Percentiles rank a stretch among this genome's conserved stretches.
Evolutionary conservation across 2,888 invertebrate genomes (phyloP).

Genomic region (Carabus problematicus): DNA sequence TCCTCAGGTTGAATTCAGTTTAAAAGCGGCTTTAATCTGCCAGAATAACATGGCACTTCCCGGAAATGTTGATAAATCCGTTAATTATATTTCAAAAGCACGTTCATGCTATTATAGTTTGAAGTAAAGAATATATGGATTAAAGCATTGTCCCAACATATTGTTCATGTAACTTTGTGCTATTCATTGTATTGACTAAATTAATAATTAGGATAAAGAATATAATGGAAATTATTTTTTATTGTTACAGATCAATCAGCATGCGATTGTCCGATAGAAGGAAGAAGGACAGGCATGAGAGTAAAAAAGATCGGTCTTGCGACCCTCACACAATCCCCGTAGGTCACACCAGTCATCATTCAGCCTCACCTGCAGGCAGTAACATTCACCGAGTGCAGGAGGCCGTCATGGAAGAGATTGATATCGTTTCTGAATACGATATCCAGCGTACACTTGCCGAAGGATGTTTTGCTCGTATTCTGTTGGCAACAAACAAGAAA

Average conservation of each 20-base stretch:
- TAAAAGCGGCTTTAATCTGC: too few species aligned
- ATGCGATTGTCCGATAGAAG: constrained; percentile 44
- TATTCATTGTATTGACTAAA: too few species aligned
- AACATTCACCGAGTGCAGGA: constrained; percentile 64
- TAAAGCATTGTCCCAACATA: too few species aligned
- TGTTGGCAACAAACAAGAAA: constrained; percentile 66
- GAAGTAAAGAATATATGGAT: too few species aligned
- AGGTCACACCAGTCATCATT: constrained; percentile 28
- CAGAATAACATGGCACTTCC: too few species aligned
- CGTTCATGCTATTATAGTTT: too few species aligned
- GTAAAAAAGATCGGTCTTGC: constrained; percentile 34
- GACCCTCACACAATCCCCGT: constrained; percentile 33
- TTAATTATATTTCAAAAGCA: too few species aligned
- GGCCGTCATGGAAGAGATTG: constrained; percentile 62
- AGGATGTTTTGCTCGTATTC: constrained; percentile 73
- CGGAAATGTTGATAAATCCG: too few species aligned
- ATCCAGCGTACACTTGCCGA: constrained; percentile 70
- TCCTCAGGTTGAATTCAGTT: too few species aligned
- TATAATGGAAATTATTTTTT: neutral
- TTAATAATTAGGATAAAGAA: too few species aligned
- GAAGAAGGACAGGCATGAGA: constrained; percentile 44
- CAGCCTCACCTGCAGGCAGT: constrained; percentile 44
- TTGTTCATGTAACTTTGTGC: too few species aligned
- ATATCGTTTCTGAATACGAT: constrained; percentile 68
- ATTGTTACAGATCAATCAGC: constrained; percentile 45